These are phyloP conservation scores for Chaetodon trifasciatus DNA, from an alignment of 2,797 vertebrate genomes.

Conservation along the genomic window DNA sequence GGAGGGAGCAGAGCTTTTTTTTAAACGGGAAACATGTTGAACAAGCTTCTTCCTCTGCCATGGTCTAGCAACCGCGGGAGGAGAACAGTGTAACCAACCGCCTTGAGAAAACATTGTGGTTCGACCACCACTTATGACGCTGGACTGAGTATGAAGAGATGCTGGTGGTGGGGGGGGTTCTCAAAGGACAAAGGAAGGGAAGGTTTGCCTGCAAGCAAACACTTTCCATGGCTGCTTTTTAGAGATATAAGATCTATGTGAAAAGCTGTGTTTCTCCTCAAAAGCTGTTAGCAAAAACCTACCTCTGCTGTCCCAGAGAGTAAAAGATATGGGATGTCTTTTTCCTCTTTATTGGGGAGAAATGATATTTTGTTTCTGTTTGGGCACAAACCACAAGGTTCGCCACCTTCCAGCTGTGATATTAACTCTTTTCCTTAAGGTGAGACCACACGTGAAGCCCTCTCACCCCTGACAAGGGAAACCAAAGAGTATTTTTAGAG, in stretches of 20 bases:
- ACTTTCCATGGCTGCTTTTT: conserved; percentile 34
- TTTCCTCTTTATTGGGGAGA: conserved; percentile 41
- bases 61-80: conserved; percentile 84
- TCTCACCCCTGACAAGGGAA: conserved; percentile 76
- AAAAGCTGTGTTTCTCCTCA: conserved; percentile 26
- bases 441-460: conserved; percentile 88
- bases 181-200: conserved; percentile 61
- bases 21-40: conserved; percentile 86
- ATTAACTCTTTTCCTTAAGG: conserved; percentile 80
- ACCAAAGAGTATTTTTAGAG: conserved; percentile 79
- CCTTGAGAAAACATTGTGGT: conserved; percentile 87
- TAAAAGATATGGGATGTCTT: conserved; percentile 22
- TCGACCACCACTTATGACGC: conserved; percentile 85
- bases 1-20: conserved; percentile 62
- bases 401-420: conserved; percentile 83
- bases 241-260: conserved; percentile 28
- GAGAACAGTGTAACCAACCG: conserved; percentile 84
- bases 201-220: conserved; percentile 46
- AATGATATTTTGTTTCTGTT: conserved; percentile 52
- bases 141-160: conserved; percentile 77
- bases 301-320: background rate
- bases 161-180: conserved; percentile 52
- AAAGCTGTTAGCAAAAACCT: conserved; percentile 39
- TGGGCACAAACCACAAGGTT: conserved; percentile 59
- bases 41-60: conserved; percentile 85